Percentiles rank a stretch among this genome's conserved stretches.
Conservation (phyloP, 2,113 vertebrate genomes). For the Nicator chloris region DNA sequence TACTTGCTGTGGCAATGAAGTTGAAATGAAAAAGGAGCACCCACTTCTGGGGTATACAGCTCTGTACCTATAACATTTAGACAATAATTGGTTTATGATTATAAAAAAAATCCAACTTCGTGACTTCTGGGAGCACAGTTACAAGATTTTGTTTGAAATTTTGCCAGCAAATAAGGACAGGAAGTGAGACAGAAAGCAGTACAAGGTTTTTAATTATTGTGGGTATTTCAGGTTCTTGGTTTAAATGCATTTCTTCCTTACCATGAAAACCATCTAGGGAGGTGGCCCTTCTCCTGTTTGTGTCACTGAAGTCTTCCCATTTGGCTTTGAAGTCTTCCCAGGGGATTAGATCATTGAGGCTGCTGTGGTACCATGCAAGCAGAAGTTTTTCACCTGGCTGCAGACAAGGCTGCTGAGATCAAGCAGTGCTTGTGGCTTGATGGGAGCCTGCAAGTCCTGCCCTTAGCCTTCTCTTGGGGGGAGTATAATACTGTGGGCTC, state of each 20-base stretch:
- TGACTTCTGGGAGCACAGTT: background rate
- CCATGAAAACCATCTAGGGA: background rate
- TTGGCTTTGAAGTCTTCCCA: background rate
- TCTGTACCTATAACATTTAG: background rate
- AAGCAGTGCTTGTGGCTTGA: background rate
- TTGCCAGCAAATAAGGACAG: background rate
- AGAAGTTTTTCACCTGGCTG: background rate
- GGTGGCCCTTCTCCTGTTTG: background rate
- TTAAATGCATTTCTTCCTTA: background rate
- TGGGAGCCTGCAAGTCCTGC: background rate
- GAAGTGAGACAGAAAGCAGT: background rate
- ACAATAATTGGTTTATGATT: background rate
- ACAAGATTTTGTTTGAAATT: background rate
- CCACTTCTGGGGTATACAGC: background rate
- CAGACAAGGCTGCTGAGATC: background rate
- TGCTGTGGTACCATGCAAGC: fast-evolving
- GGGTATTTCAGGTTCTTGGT: background rate
- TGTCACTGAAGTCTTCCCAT: background rate
- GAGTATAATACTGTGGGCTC: background rate
- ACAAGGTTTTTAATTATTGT: background rate
- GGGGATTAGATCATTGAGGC: background rate
- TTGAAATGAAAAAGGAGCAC: slow-evolving; percentile 24
- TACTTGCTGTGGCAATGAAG: slow-evolving; percentile 1
- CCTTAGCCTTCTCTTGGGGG: background rate
- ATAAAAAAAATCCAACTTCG: background rate